Conservation (phyloP, 2,888 invertebrate genomes). For the Oxycera nigricornis region DNA sequence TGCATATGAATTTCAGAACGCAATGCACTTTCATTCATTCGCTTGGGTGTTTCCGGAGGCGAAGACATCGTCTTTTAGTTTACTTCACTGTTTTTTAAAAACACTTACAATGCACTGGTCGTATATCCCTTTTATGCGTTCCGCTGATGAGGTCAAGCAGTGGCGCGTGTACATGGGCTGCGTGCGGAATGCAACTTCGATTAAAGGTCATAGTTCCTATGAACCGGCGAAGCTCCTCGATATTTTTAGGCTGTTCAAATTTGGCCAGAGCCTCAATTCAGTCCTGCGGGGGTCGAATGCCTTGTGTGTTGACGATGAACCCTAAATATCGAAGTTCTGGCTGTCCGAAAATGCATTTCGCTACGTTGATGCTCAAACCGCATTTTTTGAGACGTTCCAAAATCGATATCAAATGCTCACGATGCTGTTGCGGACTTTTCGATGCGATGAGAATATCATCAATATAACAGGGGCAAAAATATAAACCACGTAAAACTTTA, state of each 20-base stretch:
- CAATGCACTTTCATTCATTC: too few relatives aligned
- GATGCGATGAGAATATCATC: slow-evolving; percentile 49
- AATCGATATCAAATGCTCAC: not conserved
- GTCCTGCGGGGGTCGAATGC: too few relatives aligned
- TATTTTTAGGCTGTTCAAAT: slow-evolving; percentile 12
- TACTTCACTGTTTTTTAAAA: too few relatives aligned
- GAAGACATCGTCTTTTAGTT: too few relatives aligned
- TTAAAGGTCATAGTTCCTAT: slow-evolving; percentile 40
- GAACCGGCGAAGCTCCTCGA: slow-evolving; percentile 38
- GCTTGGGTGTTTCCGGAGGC: too few relatives aligned
- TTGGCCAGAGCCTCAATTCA: too few relatives aligned
- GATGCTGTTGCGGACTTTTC: slow-evolving; percentile 46
- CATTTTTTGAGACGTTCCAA: slow-evolving; percentile 28
- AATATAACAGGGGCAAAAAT: too few relatives aligned
- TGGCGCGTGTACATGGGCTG: slow-evolving; percentile 46
- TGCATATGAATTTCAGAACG: too few relatives aligned
- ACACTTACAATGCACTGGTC: slow-evolving; percentile 47
- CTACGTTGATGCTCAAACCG: slow-evolving; percentile 45
- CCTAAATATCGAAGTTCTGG: slow-evolving; percentile 46
- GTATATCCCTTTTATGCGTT: slow-evolving; percentile 46
- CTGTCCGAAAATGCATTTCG: slow-evolving; percentile 49
- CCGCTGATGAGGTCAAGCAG: slow-evolving; percentile 32
- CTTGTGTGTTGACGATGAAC: slow-evolving; percentile 44
- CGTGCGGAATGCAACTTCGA: slow-evolving; percentile 41
- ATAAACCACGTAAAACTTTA: too few relatives aligned